phyloP scores from a whole-genome alignment of 2,888 invertebrate genomes.

The Synanthedon formicaeformis region DNA sequence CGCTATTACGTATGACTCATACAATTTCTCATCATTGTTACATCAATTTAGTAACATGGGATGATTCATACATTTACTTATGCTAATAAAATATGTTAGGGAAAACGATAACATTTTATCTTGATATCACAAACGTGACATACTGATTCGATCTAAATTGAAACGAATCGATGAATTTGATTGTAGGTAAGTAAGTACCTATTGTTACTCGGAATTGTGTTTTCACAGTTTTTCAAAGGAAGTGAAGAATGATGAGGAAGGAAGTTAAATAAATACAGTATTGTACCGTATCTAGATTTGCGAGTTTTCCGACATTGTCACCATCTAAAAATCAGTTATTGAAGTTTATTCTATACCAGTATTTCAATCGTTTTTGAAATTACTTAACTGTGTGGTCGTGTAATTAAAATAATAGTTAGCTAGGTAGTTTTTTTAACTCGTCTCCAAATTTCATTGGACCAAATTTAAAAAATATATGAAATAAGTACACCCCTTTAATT shows the following conservation, averaged over 20 bases:
- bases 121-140: background rate
- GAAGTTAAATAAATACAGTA: background rate
- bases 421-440: too few relatives aligned
- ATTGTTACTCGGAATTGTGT: background rate
- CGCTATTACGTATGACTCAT: background rate
- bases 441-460: too few relatives aligned
- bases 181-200: background rate
- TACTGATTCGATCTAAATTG: background rate
- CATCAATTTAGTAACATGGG: conserved; percentile 3
- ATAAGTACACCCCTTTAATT: too few relatives aligned
- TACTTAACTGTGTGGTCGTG: too few relatives aligned
- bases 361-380: too few relatives aligned
- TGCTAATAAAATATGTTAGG: background rate
- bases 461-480: too few relatives aligned
- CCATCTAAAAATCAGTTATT: too few relatives aligned
- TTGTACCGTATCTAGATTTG: too few relatives aligned
- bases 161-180: background rate
- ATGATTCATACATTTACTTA: conserved; percentile 1
- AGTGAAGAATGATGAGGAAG: background rate
- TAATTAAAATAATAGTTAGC: too few relatives aligned
- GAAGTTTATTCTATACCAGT: too few relatives aligned
- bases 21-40: conserved; percentile 1
- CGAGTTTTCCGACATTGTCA: too few relatives aligned
- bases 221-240: background rate
- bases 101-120: background rate